Conservation (phyloP, 2,888 invertebrate species). For the Steinernema carpocapsae region DNA sequence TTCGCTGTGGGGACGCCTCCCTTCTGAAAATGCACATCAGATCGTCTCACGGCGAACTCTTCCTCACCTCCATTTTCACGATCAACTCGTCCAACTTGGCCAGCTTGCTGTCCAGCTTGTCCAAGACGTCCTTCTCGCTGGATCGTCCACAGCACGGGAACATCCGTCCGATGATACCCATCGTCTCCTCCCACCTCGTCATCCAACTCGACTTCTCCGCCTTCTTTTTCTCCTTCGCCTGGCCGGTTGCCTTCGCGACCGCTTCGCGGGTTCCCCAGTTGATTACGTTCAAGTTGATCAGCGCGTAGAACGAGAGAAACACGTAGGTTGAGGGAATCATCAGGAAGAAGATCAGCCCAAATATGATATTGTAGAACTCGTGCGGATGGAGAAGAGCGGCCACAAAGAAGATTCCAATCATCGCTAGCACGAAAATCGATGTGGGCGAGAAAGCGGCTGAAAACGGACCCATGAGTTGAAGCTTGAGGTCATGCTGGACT, state of each 20-base stretch:
- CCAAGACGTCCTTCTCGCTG: neutral
- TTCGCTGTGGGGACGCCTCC: too few relatives aligned
- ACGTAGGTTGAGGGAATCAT: slow-evolving; percentile 94
- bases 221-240: slow-evolving; percentile 1
- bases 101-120: neutral
- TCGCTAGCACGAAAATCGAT: slow-evolving; percentile 81
- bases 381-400: slow-evolving; percentile 78
- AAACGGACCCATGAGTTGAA: too few relatives aligned
- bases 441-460: slow-evolving; percentile 79
- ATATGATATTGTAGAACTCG: slow-evolving; percentile 68
- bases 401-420: slow-evolving; percentile 75
- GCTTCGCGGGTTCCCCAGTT: slow-evolving; percentile 92
- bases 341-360: slow-evolving; percentile 80
- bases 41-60: too few relatives aligned
- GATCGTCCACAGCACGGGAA: neutral
- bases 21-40: too few relatives aligned
- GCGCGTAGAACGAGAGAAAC: slow-evolving; percentile 85
- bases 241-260: slow-evolving; percentile 69
- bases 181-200: neutral
- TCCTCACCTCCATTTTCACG: too few relatives aligned
- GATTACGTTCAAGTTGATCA: slow-evolving; percentile 90
- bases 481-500: slow-evolving; percentile 30
- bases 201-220: neutral
- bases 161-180: neutral
- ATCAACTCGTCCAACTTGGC: neutral